These are phyloP conservation scores for Urocolius indicus DNA, from an alignment of 2,113 vertebrate species.

Conservation along the genomic window DNA sequence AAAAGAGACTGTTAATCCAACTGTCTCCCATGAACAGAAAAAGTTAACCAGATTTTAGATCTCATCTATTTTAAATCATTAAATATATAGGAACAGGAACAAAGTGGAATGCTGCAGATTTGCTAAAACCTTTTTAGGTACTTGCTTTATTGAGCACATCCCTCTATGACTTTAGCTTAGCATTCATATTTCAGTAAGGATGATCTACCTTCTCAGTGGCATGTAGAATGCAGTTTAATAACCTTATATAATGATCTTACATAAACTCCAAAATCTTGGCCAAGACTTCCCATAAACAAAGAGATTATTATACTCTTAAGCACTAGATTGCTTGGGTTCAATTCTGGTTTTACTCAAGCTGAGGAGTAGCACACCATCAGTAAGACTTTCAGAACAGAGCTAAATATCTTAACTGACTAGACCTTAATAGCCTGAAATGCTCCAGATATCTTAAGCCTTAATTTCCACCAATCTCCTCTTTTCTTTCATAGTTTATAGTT, in stretches of 20 bases:
- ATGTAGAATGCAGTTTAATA: conserved; percentile 47
- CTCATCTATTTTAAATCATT: neutral
- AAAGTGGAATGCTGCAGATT: neutral
- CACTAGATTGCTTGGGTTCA: conserved; percentile 9
- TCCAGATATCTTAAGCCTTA: neutral
- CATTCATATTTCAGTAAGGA: conserved; percentile 10
- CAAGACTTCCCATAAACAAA: conserved; percentile 24
- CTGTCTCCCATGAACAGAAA: neutral
- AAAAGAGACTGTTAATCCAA: neutral
- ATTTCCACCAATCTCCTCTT: neutral
- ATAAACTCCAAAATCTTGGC: conserved; percentile 48
- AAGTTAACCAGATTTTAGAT: neutral
- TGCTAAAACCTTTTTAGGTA: neutral
- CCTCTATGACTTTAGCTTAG: neutral
- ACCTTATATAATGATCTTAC: conserved; percentile 52
- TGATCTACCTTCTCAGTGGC: conserved; percentile 6
- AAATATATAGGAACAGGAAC: neutral
- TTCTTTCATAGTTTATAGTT: neutral
- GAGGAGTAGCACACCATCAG: neutral
- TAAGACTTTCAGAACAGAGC: neutral
- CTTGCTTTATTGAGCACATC: neutral
- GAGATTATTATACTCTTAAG: conserved; percentile 34
- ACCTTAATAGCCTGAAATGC: neutral
- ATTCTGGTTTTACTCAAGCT: conserved; percentile 5
- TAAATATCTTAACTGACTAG: neutral